These are phyloP conservation scores for Drosophila watanabei DNA, from an alignment of 1,140 invertebrate species.

Conservation along the genomic window DNA sequence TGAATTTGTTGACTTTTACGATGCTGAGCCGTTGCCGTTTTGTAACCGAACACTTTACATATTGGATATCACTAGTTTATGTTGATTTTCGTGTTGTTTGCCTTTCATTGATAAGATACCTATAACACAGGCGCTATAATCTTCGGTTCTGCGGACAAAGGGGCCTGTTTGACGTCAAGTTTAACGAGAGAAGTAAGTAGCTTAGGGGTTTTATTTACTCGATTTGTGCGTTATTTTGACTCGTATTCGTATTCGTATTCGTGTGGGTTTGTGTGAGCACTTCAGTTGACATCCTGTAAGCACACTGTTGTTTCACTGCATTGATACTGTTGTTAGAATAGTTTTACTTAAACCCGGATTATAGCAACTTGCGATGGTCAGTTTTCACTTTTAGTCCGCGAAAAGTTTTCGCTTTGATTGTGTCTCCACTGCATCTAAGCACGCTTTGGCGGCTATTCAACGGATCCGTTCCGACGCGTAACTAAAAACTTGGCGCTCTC, in stretches of 20 bases:
- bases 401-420: conserved; percentile 25
- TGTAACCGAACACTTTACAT: conserved; percentile 64
- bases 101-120: conserved; percentile 51
- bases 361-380: conserved; percentile 1
- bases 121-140: conserved; percentile 20
- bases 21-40: conserved; percentile 59
- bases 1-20: conserved; percentile 68
- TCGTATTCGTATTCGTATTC: no score
- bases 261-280: conserved; percentile 52
- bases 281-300: conserved; percentile 20
- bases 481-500: conserved; percentile 83
- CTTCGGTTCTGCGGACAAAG: conserved; percentile 25
- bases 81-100: conserved; percentile 62
- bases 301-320: conserved; percentile 20
- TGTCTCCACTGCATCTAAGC: conserved; percentile 68
- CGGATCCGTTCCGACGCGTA: conserved; percentile 81
- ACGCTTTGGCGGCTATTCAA: conserved; percentile 75
- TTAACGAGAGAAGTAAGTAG: conserved; percentile 66
- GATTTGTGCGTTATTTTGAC: conserved; percentile 35
- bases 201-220: conserved; percentile 47
- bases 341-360: background rate
- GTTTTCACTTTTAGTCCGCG: conserved; percentile 18
- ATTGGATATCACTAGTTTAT: conserved; percentile 73
- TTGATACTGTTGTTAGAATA: background rate
- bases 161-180: conserved; percentile 37